These are phyloP conservation scores for Pedetes capensis DNA, from an alignment of 2,113 vertebrate species.

Conservation along the genomic window DNA sequence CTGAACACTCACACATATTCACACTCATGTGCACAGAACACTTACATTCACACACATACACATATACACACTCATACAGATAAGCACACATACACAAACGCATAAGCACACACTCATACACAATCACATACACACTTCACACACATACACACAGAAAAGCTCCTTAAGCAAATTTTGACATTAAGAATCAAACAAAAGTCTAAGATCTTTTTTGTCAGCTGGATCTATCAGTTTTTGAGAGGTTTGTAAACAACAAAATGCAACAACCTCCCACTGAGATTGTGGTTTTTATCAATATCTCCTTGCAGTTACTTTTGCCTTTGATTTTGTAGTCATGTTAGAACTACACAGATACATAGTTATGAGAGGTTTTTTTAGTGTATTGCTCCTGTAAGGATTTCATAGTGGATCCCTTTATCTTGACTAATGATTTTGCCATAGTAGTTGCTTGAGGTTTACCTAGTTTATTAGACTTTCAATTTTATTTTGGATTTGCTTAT, in stretches of 20 bases:
- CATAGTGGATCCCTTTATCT: neutral
- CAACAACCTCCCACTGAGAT: neutral
- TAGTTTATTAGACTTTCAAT: neutral
- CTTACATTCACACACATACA: too few relatives aligned
- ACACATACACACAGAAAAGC: too few relatives aligned
- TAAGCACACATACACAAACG: too few relatives aligned
- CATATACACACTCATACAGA: too few relatives aligned
- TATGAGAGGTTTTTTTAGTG: neutral
- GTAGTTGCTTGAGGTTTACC: neutral
- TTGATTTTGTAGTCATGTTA: neutral
- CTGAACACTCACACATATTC: too few relatives aligned
- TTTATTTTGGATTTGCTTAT: neutral
- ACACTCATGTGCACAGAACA: too few relatives aligned
- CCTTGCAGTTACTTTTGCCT: neutral
- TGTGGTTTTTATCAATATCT: neutral
- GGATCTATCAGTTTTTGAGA: neutral
- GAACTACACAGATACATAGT: neutral
- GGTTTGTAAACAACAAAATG: neutral
- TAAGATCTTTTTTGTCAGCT: neutral
- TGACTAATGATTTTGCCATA: neutral
- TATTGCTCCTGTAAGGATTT: neutral
- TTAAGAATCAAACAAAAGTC: neutral
- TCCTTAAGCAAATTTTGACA: neutral
- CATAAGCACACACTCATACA: too few relatives aligned
- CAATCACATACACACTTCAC: too few relatives aligned